Conservation (phyloP, 1,140 invertebrate species). For the Popillia japonica region DNA sequence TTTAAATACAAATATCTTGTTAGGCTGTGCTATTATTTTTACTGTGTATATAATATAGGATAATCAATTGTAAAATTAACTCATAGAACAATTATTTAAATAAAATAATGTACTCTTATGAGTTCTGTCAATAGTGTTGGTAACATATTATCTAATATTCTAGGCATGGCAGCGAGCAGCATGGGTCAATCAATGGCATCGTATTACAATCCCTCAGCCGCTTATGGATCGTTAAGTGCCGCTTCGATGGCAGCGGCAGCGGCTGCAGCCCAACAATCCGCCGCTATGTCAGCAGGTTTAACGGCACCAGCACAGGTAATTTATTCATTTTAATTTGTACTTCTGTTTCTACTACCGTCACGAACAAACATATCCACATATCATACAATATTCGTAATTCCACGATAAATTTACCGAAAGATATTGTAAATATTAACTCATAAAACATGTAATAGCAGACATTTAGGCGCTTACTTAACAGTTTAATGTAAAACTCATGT, state of each 20-base stretch:
- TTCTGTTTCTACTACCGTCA: constrained; percentile 10
- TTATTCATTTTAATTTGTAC: constrained; percentile 35
- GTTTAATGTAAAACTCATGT: background rate
- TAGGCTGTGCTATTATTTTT: too few relatives aligned
- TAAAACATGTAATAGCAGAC: background rate
- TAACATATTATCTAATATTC: constrained; percentile 43
- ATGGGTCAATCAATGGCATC: constrained; percentile 71
- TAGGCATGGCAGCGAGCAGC: constrained; percentile 68
- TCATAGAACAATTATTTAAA: too few relatives aligned
- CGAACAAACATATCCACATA: constrained; percentile 1
- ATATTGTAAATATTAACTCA: constrained; percentile 6
- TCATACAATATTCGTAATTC: constrained; percentile 17
- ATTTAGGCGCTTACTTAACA: background rate
- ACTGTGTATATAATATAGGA: too few relatives aligned
- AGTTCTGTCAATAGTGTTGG: background rate
- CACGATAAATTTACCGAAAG: background rate
- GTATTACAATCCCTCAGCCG: constrained; percentile 70
- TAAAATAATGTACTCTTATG: too few relatives aligned
- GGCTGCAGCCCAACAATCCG: constrained; percentile 69
- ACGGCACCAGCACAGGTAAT: constrained; percentile 67
- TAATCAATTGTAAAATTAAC: too few relatives aligned
- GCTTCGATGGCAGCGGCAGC: constrained; percentile 72
- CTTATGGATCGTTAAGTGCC: constrained; percentile 69
- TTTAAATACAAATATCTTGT: too few relatives aligned
- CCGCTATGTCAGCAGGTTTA: constrained; percentile 68